Evolutionary conservation across 2,888 invertebrate species (phyloP), one percentile per base, ranked within the genome.

Genomic region (Acrocera orbiculus): DNA sequence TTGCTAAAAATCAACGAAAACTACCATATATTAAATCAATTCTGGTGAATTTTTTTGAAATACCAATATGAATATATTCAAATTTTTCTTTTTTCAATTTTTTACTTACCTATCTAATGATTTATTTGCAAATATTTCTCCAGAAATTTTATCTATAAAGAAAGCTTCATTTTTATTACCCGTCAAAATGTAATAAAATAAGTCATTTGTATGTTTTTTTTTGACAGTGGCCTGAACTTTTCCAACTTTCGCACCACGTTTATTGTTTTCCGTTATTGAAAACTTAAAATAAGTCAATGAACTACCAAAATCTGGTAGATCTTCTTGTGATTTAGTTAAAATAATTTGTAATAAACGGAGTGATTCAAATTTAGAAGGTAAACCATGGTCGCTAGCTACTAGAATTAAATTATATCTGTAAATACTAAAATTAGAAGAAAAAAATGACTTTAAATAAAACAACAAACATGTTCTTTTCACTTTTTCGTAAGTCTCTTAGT

Each of bases 321-420:
- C 83, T 58, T 86, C 85, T 46, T 85, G 77, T 4, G 76, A 75
- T 51, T 87, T 85, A 8, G 76, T 73, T 25, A 87, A 61, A 20
- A 76, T 64, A 26, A 89, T 71, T 0, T 74, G 76, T 28, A 89
- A 61, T 33, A 81, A 69, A 1, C 77, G 71, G 5, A 82, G 60
- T 2, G 76, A 76, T 56, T 87, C 85, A 47, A 79, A 82, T 46
- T 75, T 73, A 2, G 75, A 73, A 0, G 86, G 86, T 15, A 69
- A 73, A 2, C 87, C 87, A 46, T 83, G 77, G 61, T 87, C 87
- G 27, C 74, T 69, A 0, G 86, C 87, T 5, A 77, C 83, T 44
- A 87, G 64, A 11, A 80, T 74, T 33, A 87, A 58, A 73, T 83
- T 56, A 39, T 53, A 61, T 37, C 40, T 38, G 24, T 4, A 36